Evolutionary conservation across 1,140 invertebrate genomes (phyloP).

Genomic region (Ostrea edulis): DNA sequence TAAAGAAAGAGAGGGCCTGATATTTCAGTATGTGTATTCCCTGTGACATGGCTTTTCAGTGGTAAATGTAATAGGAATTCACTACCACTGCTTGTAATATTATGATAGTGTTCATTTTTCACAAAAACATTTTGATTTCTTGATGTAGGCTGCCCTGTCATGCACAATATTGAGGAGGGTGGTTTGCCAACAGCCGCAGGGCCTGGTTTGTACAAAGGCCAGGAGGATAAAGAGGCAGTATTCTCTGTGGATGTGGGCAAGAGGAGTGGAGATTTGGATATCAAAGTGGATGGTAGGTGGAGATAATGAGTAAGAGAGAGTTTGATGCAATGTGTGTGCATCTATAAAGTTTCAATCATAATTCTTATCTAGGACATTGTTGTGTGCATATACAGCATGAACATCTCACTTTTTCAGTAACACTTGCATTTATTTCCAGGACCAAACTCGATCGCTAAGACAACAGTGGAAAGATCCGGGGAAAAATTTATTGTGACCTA

Average conservation of each 20-base stretch:
- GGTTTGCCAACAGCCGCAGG: constrained; percentile 74
- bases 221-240: constrained; percentile 77
- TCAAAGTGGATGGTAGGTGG: constrained; percentile 76
- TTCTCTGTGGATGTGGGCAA: constrained; percentile 80
- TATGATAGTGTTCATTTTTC: not conserved
- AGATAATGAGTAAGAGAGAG: not conserved
- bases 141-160: constrained; percentile 71
- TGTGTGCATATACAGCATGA: no score
- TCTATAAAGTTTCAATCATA: no score
- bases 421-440: constrained; percentile 73
- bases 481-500: constrained; percentile 85
- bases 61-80: no score
- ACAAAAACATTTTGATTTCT: not conserved
- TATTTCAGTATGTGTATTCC: no score
- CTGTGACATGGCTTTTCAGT: no score
- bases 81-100: no score
- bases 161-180: constrained; percentile 71
- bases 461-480: constrained; percentile 80
- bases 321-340: no score
- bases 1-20: no score
- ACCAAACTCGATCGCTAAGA: constrained; percentile 85
- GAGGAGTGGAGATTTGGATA: constrained; percentile 75
- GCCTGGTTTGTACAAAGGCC: constrained; percentile 74
- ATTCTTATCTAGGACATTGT: no score
- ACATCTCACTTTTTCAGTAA: no score